Percentiles rank a stretch among this genome's conserved stretches.
phyloP scores from a whole-genome alignment of 2,797 vertebrate species.

The Mustela erminea region DNA sequence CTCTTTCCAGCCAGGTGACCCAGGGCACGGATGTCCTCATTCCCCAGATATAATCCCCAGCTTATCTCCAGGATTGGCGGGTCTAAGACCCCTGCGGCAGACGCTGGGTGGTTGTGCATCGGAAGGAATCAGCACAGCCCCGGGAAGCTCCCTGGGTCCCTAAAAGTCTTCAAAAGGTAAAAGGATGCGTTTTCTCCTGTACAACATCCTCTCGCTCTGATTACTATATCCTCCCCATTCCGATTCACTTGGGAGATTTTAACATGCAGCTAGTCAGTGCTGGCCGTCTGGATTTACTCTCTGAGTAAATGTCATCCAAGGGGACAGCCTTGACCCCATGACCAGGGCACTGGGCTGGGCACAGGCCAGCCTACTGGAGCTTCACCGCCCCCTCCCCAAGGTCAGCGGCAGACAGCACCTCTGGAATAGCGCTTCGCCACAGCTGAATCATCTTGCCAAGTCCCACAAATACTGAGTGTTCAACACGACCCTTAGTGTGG shows the following conservation, averaged over 20 bases:
- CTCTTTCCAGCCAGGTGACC: background rate
- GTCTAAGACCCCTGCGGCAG: background rate
- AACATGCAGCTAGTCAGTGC: background rate
- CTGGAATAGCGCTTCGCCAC: background rate
- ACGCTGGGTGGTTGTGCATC: background rate
- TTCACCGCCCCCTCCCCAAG: background rate
- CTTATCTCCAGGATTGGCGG: background rate
- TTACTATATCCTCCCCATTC: background rate
- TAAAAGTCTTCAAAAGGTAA: background rate
- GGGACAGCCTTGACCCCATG: background rate
- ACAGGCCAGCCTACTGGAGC: too few species aligned
- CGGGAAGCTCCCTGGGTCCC: too few species aligned
- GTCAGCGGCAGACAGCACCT: background rate
- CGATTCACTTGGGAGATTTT: background rate
- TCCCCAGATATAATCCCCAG: background rate
- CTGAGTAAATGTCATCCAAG: too few species aligned
- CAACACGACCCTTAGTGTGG: background rate
- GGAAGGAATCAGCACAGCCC: background rate
- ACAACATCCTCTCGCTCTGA: background rate
- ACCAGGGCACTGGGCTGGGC: background rate
- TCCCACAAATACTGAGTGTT: background rate
- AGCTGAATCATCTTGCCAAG: background rate
- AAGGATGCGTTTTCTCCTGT: background rate
- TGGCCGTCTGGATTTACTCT: background rate
- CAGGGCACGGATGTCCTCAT: background rate